Evolutionary conservation across 2,113 vertebrate species (phyloP), one percentile per base, ranked within the genome.

Genomic region (Ammospiza caudacuta): DNA sequence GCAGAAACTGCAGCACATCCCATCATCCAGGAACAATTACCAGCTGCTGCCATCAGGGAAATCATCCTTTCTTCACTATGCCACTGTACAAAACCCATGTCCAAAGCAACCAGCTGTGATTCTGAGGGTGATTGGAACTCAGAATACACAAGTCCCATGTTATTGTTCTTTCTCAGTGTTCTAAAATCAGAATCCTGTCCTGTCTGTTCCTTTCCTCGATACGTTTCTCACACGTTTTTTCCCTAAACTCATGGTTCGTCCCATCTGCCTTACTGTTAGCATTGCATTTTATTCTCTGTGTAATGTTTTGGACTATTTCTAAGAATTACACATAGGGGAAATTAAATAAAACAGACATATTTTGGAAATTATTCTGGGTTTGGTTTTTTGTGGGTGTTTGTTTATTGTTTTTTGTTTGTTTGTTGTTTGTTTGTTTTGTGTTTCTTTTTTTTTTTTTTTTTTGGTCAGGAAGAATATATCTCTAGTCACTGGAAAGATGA

Each of bases 11-110:
- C 62, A 73, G 62, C 58, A 69, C 41, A 84, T 62, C 63, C 41
- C 51, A 51, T 72, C 44, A 79, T 78, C 58, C 29, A 62, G 70
- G 69, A 91, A 58, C 91, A 73, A 92, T 87, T 87, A 78, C 83
- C 89, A 94, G 81, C 66, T 95, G 91, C 87, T 94, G 41, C 49
- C 89, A 82, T 69, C 25, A 44, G 83, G 83, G 77, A 94, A 92
- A 89, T 68, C 28, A 76, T 61, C 57, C n/a, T 84, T 79, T 87
- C 41, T 84, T 91, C 77, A 27, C 58, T 69, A 8, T 29, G 15
- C 31, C 46, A 76, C 87, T 86, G 41, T 87, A 94, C 70, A 66
- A 84, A 96, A 62, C 35, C 62, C 13, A n/a, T 27, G 52, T 75
- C 80, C 87, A 92, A 84, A 78, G 10, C 22, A 66, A 68, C 12